These are phyloP conservation scores for Gnatocerus cornutus DNA, from an alignment of 2,888 invertebrate species.

Conservation along the genomic window DNA sequence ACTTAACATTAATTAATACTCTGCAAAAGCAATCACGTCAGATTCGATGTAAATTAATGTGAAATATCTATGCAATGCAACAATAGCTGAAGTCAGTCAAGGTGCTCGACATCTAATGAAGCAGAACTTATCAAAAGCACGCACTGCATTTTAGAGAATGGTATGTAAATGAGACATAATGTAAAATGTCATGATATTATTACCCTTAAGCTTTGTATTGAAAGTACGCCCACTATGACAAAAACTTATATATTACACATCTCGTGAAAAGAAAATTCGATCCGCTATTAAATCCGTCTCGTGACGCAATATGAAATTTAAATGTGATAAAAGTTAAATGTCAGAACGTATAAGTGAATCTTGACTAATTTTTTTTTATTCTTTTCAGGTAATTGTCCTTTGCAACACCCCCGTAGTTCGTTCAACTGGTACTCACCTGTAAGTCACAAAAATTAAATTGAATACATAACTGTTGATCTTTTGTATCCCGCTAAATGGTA, in stretches of 20 bases:
- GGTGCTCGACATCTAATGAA: conserved; percentile 46
- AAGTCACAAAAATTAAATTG: conserved; percentile 31
- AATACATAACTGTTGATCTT: conserved; percentile 42
- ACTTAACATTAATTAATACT: conserved; percentile 2
- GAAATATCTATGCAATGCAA: conserved; percentile 38
- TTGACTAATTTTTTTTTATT: conserved; percentile 5
- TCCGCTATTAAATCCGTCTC: conserved; percentile 7
- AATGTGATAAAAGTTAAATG: conserved; percentile 6
- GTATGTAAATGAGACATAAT: conserved; percentile 39
- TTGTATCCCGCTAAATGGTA: conserved; percentile 37
- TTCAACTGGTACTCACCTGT: conserved; percentile 21
- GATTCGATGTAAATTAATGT: conserved; percentile 18
- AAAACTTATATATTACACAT: conserved; percentile 8
- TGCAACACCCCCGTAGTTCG: conserved; percentile 14
- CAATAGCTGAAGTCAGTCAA: conserved; percentile 46
- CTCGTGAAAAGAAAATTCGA: conserved; percentile 3
- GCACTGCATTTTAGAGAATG: conserved; percentile 42
- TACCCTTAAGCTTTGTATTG: not conserved
- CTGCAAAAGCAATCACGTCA: not conserved
- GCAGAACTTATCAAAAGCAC: conserved; percentile 51
- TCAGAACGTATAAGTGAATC: not conserved
- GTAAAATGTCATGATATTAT: conserved; percentile 27
- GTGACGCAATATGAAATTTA: not conserved
- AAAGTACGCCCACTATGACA: conserved; percentile 9
- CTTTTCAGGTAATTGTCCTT: conserved; percentile 39